Percentiles rank a stretch among this genome's conserved stretches.
phyloP scores from a whole-genome alignment of 2,797 vertebrate genomes.

The Vultur gryphus region DNA sequence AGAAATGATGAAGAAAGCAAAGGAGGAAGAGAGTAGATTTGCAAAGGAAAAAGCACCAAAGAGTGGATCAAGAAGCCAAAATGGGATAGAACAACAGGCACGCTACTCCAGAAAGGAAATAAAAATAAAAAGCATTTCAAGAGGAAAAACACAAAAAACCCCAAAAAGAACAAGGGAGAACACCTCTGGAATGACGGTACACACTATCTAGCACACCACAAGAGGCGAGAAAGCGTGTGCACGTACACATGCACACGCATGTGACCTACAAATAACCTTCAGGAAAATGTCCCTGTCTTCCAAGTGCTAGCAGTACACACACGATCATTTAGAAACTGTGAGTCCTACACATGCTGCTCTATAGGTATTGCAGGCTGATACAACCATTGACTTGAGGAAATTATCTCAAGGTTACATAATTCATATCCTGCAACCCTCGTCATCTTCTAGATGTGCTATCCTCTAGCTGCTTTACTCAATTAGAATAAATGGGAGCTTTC shows the following conservation, averaged over 20 bases:
- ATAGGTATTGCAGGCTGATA: background rate
- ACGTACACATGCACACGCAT: too few relatives aligned
- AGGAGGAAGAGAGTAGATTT: background rate
- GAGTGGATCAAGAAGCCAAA: background rate
- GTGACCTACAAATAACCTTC: background rate
- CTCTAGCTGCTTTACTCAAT: background rate
- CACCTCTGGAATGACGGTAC: rapidly evolving
- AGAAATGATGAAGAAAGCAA: background rate
- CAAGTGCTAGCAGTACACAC: too few relatives aligned
- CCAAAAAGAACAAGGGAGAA: background rate
- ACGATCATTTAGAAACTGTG: too few relatives aligned
- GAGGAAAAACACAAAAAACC: background rate
- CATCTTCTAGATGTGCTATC: background rate
- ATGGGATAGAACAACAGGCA: background rate
- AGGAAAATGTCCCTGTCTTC: background rate
- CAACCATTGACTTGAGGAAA: background rate
- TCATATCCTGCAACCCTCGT: background rate
- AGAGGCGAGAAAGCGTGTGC: background rate
- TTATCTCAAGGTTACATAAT: background rate
- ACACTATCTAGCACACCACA: background rate
- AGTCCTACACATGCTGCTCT: background rate
- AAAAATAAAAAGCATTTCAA: background rate
- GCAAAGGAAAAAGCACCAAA: background rate
- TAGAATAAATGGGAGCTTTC: background rate
- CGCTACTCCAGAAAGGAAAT: background rate